Conservation (phyloP, 1,140 invertebrate species). For the Bicyclus anynana region DNA sequence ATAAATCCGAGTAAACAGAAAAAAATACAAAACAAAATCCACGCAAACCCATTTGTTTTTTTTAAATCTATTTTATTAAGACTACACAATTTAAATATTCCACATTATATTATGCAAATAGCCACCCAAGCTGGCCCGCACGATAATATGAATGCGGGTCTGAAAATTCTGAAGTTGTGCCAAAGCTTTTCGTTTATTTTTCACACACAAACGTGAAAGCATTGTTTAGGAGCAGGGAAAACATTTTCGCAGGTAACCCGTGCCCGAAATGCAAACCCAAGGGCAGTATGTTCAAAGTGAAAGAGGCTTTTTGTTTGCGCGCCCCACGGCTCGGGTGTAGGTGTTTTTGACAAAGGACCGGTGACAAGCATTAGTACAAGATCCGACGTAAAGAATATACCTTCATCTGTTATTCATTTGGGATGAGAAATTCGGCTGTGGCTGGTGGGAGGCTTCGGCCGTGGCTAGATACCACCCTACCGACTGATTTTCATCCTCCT, state of each 20-base stretch:
- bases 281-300: background rate
- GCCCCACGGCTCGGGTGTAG: background rate
- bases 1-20: too few relatives aligned
- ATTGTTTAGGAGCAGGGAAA: background rate
- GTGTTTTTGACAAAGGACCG: background rate
- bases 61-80: too few relatives aligned
- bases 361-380: background rate
- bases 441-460: too few relatives aligned
- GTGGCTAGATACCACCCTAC: too few relatives aligned
- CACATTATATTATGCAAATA: too few relatives aligned
- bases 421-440: too few relatives aligned
- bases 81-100: too few relatives aligned
- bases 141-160: background rate
- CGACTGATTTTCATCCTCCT: background rate
- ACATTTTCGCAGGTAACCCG: slow-evolving; percentile 1
- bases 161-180: background rate
- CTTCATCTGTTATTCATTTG: too few relatives aligned
- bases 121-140: too few relatives aligned
- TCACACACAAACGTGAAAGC: background rate
- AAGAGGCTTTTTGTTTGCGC: background rate
- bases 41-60: too few relatives aligned
- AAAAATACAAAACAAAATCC: too few relatives aligned
- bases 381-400: background rate
- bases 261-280: background rate
- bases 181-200: background rate